phyloP scores from a whole-genome alignment of 2,888 invertebrate species.

The Metacarcinus magister region DNA sequence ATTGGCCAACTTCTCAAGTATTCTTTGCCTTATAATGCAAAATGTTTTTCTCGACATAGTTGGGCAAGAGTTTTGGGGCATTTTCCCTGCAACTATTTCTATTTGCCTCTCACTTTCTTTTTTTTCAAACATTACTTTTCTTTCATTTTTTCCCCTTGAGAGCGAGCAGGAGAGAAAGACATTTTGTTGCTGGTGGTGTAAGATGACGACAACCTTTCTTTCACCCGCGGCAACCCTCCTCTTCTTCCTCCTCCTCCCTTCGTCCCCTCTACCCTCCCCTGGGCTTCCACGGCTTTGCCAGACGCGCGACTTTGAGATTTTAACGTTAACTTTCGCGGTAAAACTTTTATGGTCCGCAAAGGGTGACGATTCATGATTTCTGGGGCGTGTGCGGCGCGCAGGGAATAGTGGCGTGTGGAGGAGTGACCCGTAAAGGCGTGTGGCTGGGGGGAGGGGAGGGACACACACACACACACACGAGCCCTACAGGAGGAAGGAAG shows the following conservation, averaged over 20 bases:
- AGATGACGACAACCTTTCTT: neutral
- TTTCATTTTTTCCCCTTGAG: neutral
- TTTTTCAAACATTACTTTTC: neutral
- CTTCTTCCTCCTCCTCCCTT: neutral
- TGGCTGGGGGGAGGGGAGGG: neutral
- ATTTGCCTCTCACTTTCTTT: neutral
- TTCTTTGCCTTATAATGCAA: constrained; percentile 22
- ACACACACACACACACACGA: neutral
- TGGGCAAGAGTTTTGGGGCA: neutral
- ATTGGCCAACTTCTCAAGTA: neutral
- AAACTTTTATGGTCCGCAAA: constrained; percentile 42
- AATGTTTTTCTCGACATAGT: constrained; percentile 31
- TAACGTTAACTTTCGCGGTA: constrained; percentile 33
- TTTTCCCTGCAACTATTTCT: constrained; percentile 29
- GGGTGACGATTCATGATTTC: constrained; percentile 47
- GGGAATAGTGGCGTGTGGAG: neutral
- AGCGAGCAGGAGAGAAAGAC: neutral
- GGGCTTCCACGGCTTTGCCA: neutral
- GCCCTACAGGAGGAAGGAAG: neutral
- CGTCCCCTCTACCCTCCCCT: neutral
- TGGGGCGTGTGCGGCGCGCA: neutral
- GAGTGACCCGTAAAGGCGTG: neutral
- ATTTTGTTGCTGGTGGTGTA: neutral
- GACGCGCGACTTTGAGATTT: neutral
- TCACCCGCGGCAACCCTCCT: neutral